A percentile compares a stretch with the other conserved stretches of the same genome.
phyloP scores from a whole-genome alignment of 2,113 vertebrate genomes.

The Brevimyrus niger region DNA sequence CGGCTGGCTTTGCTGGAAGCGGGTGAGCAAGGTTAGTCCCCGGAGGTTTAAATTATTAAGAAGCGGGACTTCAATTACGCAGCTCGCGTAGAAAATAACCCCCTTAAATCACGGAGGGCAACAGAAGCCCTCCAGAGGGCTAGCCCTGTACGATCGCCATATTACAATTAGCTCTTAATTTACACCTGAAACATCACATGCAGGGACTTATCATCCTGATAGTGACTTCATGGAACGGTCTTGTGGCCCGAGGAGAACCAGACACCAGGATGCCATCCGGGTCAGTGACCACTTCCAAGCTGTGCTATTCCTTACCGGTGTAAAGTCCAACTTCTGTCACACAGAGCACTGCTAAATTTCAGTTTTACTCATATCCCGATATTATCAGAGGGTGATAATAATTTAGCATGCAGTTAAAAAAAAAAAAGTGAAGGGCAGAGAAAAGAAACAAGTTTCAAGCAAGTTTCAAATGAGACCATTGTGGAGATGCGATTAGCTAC shows the following conservation, averaged over 20 bases:
- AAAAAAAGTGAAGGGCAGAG: not conserved
- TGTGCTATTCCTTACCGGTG: not conserved
- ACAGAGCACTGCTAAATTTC: not conserved
- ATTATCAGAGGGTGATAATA: not conserved
- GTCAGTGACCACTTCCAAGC: not conserved
- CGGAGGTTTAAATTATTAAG: not conserved
- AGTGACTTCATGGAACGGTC: not conserved
- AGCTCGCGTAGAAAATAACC: not conserved
- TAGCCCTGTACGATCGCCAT: not conserved
- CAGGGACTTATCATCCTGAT: not conserved
- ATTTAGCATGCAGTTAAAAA: not conserved
- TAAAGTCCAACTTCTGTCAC: not conserved
- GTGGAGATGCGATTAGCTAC: not conserved
- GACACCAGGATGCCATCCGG: not conserved
- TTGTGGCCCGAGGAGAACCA: not conserved
- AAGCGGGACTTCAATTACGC: not conserved
- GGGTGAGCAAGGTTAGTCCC: not conserved
- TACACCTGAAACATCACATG: not conserved
- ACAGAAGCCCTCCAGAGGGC: not conserved
- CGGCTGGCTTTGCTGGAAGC: not conserved
- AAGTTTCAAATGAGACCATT: not conserved
- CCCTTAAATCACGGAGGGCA: not conserved
- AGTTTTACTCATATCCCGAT: not conserved
- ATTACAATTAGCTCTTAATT: conserved; percentile 1
- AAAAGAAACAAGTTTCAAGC: not conserved